phyloP scores from a whole-genome alignment of 1,140 invertebrate genomes.

The Drosophila sp. region DNA sequence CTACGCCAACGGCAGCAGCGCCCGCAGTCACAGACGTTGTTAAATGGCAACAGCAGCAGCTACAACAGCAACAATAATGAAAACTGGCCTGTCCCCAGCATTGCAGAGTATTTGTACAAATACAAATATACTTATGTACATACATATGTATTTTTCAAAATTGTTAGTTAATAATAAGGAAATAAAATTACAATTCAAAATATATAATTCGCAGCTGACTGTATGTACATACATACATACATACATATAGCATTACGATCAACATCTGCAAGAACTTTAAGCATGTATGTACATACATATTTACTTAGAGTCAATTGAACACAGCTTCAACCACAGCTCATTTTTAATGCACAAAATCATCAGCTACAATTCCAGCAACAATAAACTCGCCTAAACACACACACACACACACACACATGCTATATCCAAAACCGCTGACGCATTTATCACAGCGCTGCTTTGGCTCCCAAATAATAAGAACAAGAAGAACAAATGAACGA shows the following conservation, averaged over 20 bases:
- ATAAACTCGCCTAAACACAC: slow-evolving; percentile 12
- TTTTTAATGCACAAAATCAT: slow-evolving; percentile 47
- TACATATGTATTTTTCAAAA: slow-evolving; percentile 12
- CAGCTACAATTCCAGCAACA: slow-evolving; percentile 30
- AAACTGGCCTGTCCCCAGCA: slow-evolving; percentile 21
- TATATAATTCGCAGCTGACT: no score
- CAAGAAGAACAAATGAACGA: slow-evolving; percentile 10
- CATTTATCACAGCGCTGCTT: slow-evolving; percentile 55
- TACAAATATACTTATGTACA: slow-evolving; percentile 1
- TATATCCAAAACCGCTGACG: slow-evolving; percentile 52
- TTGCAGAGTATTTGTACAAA: background rate
- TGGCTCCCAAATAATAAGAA: slow-evolving; percentile 38
- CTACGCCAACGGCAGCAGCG: slow-evolving; percentile 33
- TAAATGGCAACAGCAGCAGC: slow-evolving; percentile 49
- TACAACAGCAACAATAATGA: slow-evolving; percentile 37
- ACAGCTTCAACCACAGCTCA: slow-evolving; percentile 41
- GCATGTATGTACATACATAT: no score
- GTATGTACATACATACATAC: background rate
- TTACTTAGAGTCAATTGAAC: slow-evolving; percentile 40
- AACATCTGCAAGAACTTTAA: slow-evolving; percentile 37
- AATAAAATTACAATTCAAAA: no score
- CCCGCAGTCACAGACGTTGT: slow-evolving; percentile 47
- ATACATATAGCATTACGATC: background rate
- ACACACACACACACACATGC: slow-evolving; percentile 23
- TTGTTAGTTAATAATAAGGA: no score